phyloP scores from a whole-genome alignment of 2,888 invertebrate species.

The Acrobasis suavella region DNA sequence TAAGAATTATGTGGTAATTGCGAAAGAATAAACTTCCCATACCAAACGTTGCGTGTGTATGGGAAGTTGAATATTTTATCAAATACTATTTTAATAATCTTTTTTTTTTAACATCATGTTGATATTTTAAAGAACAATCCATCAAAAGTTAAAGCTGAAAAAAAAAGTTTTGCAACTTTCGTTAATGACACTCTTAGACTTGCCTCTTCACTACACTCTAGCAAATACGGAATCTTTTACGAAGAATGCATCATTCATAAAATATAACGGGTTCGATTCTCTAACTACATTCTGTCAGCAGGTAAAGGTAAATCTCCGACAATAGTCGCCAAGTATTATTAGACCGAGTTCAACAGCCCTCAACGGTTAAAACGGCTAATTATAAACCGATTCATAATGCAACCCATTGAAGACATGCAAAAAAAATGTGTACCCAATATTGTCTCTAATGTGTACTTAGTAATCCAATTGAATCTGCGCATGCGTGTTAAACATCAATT shows the following conservation, averaged over 20 bases:
- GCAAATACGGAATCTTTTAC: neutral
- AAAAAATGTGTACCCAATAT: conserved; percentile 2
- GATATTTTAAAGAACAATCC: no score
- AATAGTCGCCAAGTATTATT: neutral
- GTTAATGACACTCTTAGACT: no score
- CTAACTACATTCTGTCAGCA: neutral
- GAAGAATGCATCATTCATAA: conserved; percentile 5
- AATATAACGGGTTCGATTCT: neutral
- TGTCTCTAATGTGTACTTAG: neutral
- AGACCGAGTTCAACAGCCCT: conserved; percentile 12
- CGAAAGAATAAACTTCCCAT: no score
- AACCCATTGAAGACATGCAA: conserved; percentile 9
- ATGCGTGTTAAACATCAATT: conserved; percentile 19
- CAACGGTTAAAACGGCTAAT: conserved; percentile 7
- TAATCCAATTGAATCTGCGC: conserved; percentile 10
- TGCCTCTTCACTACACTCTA: no score
- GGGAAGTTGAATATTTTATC: no score
- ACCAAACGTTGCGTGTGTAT: no score
- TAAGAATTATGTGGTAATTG: no score
- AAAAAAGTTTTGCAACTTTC: no score
- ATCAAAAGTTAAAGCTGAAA: no score
- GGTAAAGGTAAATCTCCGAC: conserved; percentile 5
- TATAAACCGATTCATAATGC: conserved; percentile 15
- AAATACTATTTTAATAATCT: no score
- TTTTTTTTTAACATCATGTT: no score